Base-by-base conservation (phyloP, 2,888 invertebrate genomes). In the Orthosia cruda region DNA sequence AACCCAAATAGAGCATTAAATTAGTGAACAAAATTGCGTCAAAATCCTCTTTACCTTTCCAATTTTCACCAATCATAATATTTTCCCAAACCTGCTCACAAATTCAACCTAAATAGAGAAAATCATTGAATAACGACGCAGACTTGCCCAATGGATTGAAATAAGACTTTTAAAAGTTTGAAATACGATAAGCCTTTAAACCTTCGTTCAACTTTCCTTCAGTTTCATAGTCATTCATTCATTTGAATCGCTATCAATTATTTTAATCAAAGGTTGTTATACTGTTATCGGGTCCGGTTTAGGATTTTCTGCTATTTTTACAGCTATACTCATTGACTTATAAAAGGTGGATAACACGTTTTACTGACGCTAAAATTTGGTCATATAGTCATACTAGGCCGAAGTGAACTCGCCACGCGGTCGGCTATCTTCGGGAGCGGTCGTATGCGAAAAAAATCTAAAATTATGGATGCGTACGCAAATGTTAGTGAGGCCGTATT, bases 111-210 rank as follows among this genome's bases (percentile, higher is more conserved):
- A 0, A 32, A 32, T 47, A 23, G 13, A 71, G 7, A 62, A 55
- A 55, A 64, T 32, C 40, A 52, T 50, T 77, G n/a, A 62, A 54
- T 47, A 49, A 9, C 20, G 7, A 45, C 16, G 12, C 13, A 2
- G 13, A n/a, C 15, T 20, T 16, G 20, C 4, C 47, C 78, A 79
- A 83, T 83, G 70, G 52, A n/a, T 13, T 49, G 64, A 47, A 83
- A 65, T 15, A 32, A 62, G 26, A 45, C 47, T 52, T 50, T 20
- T 47, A 69, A 61, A 70, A 70, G 52, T 80, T 78, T 49, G 23
- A 55, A 82, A 77, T 49, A 49, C 59, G 70, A 69, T 82, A 68
- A 64, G 49, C 50, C 16, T 50, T 61, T 40, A 23, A 82, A 82
- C 57, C 64, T 70, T 54, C 16, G 16, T 26, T 40, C 32, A 65